Evolutionary conservation across 2,888 invertebrate genomes (phyloP).

Genomic region (Caenorhabditis sp.): DNA sequence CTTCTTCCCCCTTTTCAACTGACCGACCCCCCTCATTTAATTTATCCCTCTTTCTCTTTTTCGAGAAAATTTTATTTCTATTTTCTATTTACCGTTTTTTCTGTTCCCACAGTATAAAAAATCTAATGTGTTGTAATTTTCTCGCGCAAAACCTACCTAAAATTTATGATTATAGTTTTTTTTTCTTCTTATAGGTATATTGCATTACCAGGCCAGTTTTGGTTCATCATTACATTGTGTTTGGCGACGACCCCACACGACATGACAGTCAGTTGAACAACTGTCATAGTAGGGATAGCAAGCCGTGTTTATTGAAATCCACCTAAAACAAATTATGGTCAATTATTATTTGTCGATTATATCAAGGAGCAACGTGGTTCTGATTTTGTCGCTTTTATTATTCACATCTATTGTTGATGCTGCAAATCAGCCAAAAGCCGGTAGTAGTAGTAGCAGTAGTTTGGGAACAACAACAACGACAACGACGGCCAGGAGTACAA

Average conservation of each 20-base stretch:
- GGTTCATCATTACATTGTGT: neutral
- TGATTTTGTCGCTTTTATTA: neutral
- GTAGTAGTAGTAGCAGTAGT: too few relatives aligned
- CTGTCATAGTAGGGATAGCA: neutral
- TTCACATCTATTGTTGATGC: neutral
- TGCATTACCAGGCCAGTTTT: neutral
- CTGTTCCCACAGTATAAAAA: constrained; percentile 6
- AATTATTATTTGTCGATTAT: neutral
- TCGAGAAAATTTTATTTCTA: constrained; percentile 1
- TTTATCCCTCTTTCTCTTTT: neutral
- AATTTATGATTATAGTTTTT: neutral
- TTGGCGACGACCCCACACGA: neutral
- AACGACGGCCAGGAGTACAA: neutral
- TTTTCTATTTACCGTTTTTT: constrained; percentile 5
- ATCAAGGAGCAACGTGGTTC: neutral
- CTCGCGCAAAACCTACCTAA: neutral
- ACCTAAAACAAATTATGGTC: neutral
- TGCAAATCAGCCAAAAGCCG: neutral
- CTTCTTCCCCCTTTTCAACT: constrained; percentile 6
- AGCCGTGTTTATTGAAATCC: neutral
- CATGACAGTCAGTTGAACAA: neutral
- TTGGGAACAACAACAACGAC: neutral
- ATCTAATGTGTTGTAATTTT: neutral
- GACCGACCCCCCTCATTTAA: neutral
- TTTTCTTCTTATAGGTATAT: neutral